These are phyloP conservation scores for Drosophila testacea DNA, from an alignment of 2,888 invertebrate genomes.

Conservation along the genomic window DNA sequence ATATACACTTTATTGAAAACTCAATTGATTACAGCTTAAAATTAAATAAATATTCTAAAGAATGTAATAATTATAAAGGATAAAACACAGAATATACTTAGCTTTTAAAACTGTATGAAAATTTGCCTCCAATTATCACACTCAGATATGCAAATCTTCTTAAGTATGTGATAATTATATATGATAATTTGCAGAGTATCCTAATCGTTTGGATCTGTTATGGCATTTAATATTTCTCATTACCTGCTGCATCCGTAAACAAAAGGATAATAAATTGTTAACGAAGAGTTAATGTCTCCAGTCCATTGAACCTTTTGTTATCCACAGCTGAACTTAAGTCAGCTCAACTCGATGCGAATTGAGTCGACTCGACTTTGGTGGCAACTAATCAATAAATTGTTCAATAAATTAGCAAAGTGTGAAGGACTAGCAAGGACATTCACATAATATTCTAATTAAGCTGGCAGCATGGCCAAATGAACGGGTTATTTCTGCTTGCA, in stretches of 20 bases:
- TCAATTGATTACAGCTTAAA: too few relatives aligned
- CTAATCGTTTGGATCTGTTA: too few relatives aligned
- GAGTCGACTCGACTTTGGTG: neutral
- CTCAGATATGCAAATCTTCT: too few relatives aligned
- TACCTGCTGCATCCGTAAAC: too few relatives aligned
- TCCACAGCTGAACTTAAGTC: neutral
- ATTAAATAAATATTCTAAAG: too few relatives aligned
- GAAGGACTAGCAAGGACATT: conserved; percentile 45
- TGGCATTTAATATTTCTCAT: too few relatives aligned
- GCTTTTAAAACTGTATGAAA: neutral
- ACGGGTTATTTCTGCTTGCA: conserved; percentile 53
- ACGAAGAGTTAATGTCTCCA: neutral
- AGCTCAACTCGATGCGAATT: neutral
- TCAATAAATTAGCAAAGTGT: conserved; percentile 40
- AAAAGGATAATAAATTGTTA: neutral
- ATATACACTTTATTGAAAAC: too few relatives aligned
- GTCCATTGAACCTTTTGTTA: conserved; percentile 10
- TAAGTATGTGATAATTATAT: too few relatives aligned
- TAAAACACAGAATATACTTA: neutral
- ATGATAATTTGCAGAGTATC: too few relatives aligned
- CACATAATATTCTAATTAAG: conserved; percentile 61
- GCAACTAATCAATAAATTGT: conserved; percentile 35
- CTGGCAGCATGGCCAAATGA: conserved; percentile 49
- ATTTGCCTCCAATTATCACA: too few relatives aligned
- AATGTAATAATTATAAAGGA: neutral